Conservation (phyloP, 2,797 vertebrate species). For the Myoxocephalus aenaeus region DNA sequence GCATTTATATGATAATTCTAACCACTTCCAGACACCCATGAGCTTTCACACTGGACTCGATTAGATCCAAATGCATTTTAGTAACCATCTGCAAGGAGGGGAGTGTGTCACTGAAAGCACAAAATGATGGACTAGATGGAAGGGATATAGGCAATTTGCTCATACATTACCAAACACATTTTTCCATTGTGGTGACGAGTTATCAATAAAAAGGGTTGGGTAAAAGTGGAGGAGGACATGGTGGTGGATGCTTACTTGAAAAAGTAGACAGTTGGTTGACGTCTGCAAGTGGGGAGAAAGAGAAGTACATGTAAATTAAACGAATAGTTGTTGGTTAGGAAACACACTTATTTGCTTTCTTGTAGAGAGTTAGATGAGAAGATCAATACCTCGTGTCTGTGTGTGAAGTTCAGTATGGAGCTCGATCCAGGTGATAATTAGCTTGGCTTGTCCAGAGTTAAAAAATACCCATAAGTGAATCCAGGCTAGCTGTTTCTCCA, state of each 20-base stretch:
- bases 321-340: neutral
- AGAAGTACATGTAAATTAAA: conserved; percentile 4
- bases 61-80: conserved; percentile 77
- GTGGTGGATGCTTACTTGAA: conserved; percentile 8
- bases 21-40: conserved; percentile 74
- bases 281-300: neutral
- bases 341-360: neutral
- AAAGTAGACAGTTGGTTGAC: conserved; percentile 15
- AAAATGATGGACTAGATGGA: conserved; percentile 55
- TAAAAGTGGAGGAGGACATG: conserved; percentile 8
- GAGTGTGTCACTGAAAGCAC: conserved; percentile 56
- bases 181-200: conserved; percentile 39
- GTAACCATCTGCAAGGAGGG: conserved; percentile 66
- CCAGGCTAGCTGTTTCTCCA: neutral
- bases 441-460: neutral
- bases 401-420: neutral
- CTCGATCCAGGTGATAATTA: neutral
- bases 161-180: conserved; percentile 58
- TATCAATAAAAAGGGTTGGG: neutral
- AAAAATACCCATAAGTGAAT: neutral
- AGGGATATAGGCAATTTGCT: conserved; percentile 65
- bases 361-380: neutral
- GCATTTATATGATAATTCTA: conserved; percentile 82
- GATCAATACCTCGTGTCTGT: neutral
- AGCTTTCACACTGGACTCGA: conserved; percentile 73